Base-by-base conservation (phyloP, 2,888 invertebrate genomes). In the Entomobrya proxima region DNA sequence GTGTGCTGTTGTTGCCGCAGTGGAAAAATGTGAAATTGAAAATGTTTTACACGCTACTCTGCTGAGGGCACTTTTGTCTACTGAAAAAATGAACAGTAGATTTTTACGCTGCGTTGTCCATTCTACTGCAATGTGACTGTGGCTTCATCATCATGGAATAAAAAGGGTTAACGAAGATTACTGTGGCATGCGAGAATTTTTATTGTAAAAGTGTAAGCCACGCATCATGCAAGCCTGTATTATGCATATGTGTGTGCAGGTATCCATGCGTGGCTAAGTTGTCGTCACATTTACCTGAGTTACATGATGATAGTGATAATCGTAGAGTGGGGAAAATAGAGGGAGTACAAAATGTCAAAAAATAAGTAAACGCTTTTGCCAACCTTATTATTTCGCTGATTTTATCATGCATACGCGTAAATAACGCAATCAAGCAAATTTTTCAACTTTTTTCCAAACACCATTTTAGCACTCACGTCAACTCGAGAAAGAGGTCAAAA, bases 41-140 rank as follows among this genome's bases (percentile, higher is more conserved):
- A 58, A 27, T 9, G 24, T 24, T 58, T 64, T 64, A 64, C 37
- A 37, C 35, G 37, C 35, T 35, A 64, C 13, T 37, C 37, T 21
- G 64, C 64, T 64, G 35, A 35, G 35, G 64, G 64, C 64, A 64
- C 37, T 64, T 55, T n/a, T 21, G 64, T 58, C 55, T 58, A 30
- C 55, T 58, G 30, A 58, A 58, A 47, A 47, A 58, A 58, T 58
- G 55, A 27, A 58, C 55, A 58, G 55, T 58, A 58, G 30, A 27
- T 6, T 27, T 2, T 27, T 11, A 21, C n/a, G n/a, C n/a, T n/a
- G n/a, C n/a, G 13, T 27, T 58, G 55, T 58, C 55, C 55, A 58
- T 11, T 7, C 9, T 7, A 44, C 9, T 44, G 9, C 9, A 44
- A 15, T 11, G 44, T 44, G 44, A 44, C 44, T 64, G 35, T 35